phyloP scores from a whole-genome alignment of 2,888 invertebrate genomes.

The Diploptera punctata region DNA sequence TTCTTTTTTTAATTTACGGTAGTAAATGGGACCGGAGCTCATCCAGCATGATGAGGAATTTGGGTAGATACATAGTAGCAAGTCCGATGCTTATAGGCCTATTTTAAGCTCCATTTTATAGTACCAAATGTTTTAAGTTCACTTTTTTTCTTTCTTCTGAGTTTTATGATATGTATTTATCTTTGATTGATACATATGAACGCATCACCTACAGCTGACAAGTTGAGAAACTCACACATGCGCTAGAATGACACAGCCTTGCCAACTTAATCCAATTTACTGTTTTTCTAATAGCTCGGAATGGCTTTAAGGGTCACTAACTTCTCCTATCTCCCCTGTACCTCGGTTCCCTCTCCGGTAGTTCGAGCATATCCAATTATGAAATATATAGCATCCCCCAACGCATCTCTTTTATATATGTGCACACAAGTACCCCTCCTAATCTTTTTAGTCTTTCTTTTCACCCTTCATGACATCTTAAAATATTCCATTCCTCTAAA shows the following conservation, averaged over 20 bases:
- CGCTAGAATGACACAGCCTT: background rate
- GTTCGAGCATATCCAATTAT: constrained; percentile 27
- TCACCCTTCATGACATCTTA: background rate
- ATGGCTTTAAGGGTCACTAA: constrained; percentile 32
- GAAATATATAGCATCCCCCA: constrained; percentile 14
- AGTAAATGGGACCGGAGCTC: too few relatives aligned
- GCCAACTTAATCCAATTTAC: constrained; percentile 17
- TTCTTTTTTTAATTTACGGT: too few relatives aligned
- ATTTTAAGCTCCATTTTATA: too few relatives aligned
- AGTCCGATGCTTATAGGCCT: too few relatives aligned
- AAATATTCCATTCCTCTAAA: background rate
- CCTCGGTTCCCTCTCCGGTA: background rate
- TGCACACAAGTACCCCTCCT: constrained; percentile 3
- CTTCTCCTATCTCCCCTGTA: background rate
- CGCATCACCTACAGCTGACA: background rate
- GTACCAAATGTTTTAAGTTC: too few relatives aligned
- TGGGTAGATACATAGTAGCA: too few relatives aligned
- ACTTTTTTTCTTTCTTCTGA: too few relatives aligned
- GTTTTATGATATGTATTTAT: too few relatives aligned
- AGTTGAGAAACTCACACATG: background rate
- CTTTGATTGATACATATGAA: too few relatives aligned
- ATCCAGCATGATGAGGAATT: too few relatives aligned
- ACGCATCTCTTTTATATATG: background rate
- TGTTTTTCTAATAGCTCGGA: constrained; percentile 22
- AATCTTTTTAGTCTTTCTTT: background rate